Conservation (phyloP, 2,113 vertebrate species). For the Ploceus nigricollis region DNA sequence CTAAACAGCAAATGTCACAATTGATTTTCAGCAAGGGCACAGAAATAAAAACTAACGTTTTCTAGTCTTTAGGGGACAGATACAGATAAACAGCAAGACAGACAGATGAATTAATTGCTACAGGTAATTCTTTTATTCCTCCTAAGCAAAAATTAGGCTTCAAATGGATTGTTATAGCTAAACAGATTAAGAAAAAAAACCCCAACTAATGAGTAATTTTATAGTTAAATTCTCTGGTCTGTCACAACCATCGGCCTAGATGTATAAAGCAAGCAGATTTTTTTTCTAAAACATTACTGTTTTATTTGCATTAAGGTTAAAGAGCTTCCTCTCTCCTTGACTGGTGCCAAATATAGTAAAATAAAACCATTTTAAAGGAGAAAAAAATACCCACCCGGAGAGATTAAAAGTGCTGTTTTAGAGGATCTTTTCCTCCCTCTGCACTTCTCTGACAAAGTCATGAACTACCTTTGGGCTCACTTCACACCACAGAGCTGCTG, state of each 20-base stretch:
- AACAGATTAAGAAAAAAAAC: neutral
- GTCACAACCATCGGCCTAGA: neutral
- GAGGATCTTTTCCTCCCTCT: neutral
- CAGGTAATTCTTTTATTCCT: constrained; percentile 28
- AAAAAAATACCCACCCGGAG: fast-evolving
- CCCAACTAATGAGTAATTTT: neutral
- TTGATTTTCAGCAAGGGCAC: constrained; percentile 20
- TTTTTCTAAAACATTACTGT: neutral
- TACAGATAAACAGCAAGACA: constrained; percentile 30
- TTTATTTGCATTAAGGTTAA: constrained; percentile 45
- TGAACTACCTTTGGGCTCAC: neutral
- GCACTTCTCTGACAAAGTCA: neutral
- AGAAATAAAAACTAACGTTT: constrained; percentile 51
- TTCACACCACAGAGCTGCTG: neutral
- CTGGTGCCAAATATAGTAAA: constrained; percentile 30
- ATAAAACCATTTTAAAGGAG: constrained; percentile 22
- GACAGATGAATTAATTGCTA: constrained; percentile 1
- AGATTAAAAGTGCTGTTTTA: neutral
- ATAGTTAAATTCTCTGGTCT: constrained; percentile 14
- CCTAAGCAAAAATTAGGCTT: constrained; percentile 13
- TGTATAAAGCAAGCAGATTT: neutral
- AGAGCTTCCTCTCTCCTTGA: neutral
- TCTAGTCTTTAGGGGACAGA: constrained; percentile 20
- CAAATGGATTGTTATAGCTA: neutral
- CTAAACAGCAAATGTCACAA: constrained; percentile 65